Evolutionary conservation across 2,888 invertebrate species (phyloP).

Genomic region (Caenorhabditis uteleia): DNA sequence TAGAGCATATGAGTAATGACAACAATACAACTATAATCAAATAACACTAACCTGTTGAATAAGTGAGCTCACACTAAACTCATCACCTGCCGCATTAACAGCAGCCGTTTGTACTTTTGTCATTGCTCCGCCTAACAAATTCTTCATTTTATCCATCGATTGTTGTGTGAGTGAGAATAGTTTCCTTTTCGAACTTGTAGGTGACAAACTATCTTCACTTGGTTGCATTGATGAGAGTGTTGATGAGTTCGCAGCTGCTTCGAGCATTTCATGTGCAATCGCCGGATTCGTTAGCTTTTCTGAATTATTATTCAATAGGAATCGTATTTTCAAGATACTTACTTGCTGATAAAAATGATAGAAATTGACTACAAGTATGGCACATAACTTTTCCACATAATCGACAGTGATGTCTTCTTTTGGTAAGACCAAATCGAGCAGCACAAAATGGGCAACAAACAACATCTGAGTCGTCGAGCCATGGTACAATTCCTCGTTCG

Average conservation of each 20-base stretch:
- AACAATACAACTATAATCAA: conserved; percentile 2
- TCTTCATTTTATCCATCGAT: conserved; percentile 45
- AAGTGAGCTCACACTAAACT: conserved; percentile 73
- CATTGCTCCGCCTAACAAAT: conserved; percentile 37
- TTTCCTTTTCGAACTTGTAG: conserved; percentile 1
- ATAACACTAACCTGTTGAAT: conserved; percentile 70
- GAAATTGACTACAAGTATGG: conserved; percentile 62
- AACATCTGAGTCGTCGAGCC: conserved; percentile 90
- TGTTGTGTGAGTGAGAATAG: conserved; percentile 38
- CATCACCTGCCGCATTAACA: conserved; percentile 40
- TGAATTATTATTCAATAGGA: conserved; percentile 59
- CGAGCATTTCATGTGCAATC: conserved; percentile 57
- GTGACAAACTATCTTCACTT: neutral
- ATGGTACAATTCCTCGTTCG: conserved; percentile 81
- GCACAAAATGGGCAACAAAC: conserved; percentile 90
- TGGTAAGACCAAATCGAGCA: conserved; percentile 79
- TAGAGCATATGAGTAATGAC: neutral
- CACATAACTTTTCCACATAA: conserved; percentile 75
- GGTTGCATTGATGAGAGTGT: neutral
- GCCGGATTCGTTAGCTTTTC: conserved; percentile 76
- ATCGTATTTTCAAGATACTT: conserved; percentile 19
- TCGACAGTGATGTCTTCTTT: conserved; percentile 93
- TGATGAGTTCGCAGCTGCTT: conserved; percentile 1
- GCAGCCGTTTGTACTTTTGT: conserved; percentile 33
- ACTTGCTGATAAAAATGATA: conserved; percentile 66